Percentiles rank a stretch among this genome's conserved stretches.
phyloP scores from a whole-genome alignment of 2,113 vertebrate species.

The Clarias gariepinus region DNA sequence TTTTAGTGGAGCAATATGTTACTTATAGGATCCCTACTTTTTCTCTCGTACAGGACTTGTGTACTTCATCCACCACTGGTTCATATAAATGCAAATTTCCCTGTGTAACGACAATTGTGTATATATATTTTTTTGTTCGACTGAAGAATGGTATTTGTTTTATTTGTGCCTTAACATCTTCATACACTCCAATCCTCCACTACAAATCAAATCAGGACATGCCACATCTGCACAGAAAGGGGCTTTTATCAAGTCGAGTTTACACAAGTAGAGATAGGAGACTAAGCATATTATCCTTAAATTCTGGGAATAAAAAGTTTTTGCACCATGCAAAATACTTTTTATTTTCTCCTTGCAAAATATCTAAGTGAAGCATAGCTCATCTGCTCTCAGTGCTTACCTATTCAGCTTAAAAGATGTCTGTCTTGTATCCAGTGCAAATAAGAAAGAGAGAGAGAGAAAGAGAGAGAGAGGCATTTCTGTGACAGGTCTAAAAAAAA shows the following conservation, averaged over 20 bases:
- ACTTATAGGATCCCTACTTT: no score
- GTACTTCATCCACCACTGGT: no score
- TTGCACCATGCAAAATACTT: neutral
- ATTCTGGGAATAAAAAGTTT: neutral
- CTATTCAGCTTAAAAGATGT: neutral
- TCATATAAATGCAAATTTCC: slow-evolving; percentile 26
- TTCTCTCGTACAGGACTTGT: no score
- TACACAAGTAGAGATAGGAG: neutral
- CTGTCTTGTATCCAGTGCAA: neutral
- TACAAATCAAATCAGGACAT: neutral
- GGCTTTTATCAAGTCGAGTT: neutral
- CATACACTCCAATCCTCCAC: neutral
- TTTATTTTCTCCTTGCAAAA: neutral
- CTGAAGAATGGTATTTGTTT: neutral
- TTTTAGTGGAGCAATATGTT: no score
- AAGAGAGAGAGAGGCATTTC: neutral
- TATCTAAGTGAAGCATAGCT: neutral
- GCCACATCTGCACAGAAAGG: neutral
- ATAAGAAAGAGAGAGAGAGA: neutral
- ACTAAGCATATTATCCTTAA: neutral
- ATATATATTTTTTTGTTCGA: neutral
- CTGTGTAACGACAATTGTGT: neutral
- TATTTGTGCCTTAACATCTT: neutral
- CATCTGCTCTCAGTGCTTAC: neutral
- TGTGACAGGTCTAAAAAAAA: neutral